A percentile compares a stretch with the other conserved stretches of the same genome.
phyloP scores from a whole-genome alignment of 2,797 vertebrate species.

The Hapalemur alaotrensis region DNA sequence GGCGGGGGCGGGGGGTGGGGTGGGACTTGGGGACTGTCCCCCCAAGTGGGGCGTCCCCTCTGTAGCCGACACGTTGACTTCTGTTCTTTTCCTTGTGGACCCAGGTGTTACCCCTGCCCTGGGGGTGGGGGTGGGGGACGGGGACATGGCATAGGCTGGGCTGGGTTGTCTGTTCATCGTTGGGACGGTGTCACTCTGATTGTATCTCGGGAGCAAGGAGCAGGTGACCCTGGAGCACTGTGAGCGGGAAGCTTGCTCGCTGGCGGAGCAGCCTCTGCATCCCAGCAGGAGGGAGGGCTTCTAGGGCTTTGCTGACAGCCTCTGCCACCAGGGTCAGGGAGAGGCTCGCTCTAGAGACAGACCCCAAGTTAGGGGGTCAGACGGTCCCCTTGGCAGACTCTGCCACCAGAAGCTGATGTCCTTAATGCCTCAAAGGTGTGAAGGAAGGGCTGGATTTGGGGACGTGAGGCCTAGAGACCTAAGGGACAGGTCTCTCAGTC shows the following conservation, averaged over 20 bases:
- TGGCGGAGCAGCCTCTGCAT: not conserved
- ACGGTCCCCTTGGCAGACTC: not conserved
- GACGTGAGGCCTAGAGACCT: conserved; percentile 80
- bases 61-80: not conserved
- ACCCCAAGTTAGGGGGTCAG: not conserved
- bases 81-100: not conserved
- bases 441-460: conserved; percentile 66
- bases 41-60: not conserved
- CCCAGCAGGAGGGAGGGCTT: not conserved
- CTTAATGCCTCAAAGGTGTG: conserved; percentile 64
- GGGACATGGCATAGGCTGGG: not conserved
- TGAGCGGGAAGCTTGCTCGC: not conserved
- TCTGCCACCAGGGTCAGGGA: not conserved
- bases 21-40: conserved; percentile 54
- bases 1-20: not conserved
- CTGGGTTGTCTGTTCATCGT: not conserved
- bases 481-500: conserved; percentile 65
- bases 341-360: not conserved
- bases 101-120: conserved; percentile 39
- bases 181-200: conserved; percentile 26
- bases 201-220: not conserved
- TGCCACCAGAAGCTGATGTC: conserved; percentile 25
- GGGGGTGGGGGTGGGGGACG: conserved; percentile 28
- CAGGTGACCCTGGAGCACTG: conserved; percentile 70
- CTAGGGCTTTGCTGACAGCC: not conserved